Evolutionary conservation across 2,797 vertebrate genomes (phyloP), one percentile per base, ranked within the genome.

Genomic region (Catamblyrhynchus diadema): DNA sequence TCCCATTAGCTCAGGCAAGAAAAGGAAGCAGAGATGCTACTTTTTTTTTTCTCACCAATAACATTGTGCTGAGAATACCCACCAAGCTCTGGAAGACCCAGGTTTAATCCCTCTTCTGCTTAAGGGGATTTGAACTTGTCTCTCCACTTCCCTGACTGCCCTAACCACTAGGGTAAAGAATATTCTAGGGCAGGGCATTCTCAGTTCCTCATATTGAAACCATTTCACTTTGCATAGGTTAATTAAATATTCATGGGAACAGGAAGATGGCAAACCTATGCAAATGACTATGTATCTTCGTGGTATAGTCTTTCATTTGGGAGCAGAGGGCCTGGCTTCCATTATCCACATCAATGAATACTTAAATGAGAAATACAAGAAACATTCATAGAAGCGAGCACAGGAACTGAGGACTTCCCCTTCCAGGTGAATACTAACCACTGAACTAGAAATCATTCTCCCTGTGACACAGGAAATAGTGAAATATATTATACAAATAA

Each of bases 321-420:
- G 67, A 95, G 85, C 88, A 95, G 93, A 86, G 64, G 73, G 64
- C 82, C 91, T 94, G 88, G 80, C 82, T 96, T 94, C 93, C 85
- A 96, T 90, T 95, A 91, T 94, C 88, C 95, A 96, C 93, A 91
- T 95, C 93, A 96, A 96, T 96, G 91, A 95, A 96, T 96, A 95
- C 85, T 86, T 90, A 93, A 96, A 93, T 91, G 73, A 95, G 92
- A 88, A 95, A 90, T 65, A 94, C 77, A 95, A 84, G 82, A 93
- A 95, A 81, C 82, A 81, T 90, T 86, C 88, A 80, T 41, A 83
- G 90, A 86, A 93, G 37, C 65, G 93, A 59, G 85, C 87, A 79
- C 70, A 91, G 94, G 96, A 96, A 96, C 91, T 67, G 59, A 96
- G 80, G 80, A 93, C 91, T 95, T 96, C 96, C 93, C 83, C 62